These are phyloP conservation scores for Hybos culiciformis DNA, from an alignment of 2,888 invertebrate genomes.

Conservation along the genomic window DNA sequence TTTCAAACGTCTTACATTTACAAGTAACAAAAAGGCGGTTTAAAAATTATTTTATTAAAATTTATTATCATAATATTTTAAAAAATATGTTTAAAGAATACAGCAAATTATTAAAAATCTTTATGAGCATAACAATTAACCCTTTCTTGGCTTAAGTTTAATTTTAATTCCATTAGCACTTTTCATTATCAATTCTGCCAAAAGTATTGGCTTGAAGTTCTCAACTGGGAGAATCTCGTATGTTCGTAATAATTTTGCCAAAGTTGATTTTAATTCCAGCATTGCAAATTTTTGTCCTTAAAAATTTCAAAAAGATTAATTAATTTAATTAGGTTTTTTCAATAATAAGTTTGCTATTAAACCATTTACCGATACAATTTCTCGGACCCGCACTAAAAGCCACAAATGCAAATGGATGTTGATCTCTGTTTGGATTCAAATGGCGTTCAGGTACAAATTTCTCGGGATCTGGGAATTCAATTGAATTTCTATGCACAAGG, in stretches of 20 bases:
- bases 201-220: slow-evolving; percentile 21
- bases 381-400: slow-evolving; percentile 33
- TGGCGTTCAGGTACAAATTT: slow-evolving; percentile 31
- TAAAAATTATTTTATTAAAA: no score
- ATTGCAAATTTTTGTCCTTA: slow-evolving; percentile 33
- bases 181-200: slow-evolving; percentile 29
- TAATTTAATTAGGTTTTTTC: not conserved
- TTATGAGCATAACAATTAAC: no score
- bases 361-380: slow-evolving; percentile 25
- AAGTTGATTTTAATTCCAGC: slow-evolving; percentile 28
- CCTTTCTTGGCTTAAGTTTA: no score
- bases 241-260: slow-evolving; percentile 26
- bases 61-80: no score
- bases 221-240: slow-evolving; percentile 28
- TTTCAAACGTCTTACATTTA: no score
- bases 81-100: no score
- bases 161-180: slow-evolving; percentile 30
- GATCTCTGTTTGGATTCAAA: slow-evolving; percentile 20
- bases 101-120: no score
- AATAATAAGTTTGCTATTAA: not conserved
- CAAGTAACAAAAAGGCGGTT: no score
- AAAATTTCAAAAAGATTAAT: not conserved
- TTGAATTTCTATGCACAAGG: slow-evolving; percentile 37
- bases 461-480: slow-evolving; percentile 37
- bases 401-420: slow-evolving; percentile 30